Evolutionary conservation across 2,888 invertebrate genomes (phyloP).

Genomic region (Brachyptera putata): DNA sequence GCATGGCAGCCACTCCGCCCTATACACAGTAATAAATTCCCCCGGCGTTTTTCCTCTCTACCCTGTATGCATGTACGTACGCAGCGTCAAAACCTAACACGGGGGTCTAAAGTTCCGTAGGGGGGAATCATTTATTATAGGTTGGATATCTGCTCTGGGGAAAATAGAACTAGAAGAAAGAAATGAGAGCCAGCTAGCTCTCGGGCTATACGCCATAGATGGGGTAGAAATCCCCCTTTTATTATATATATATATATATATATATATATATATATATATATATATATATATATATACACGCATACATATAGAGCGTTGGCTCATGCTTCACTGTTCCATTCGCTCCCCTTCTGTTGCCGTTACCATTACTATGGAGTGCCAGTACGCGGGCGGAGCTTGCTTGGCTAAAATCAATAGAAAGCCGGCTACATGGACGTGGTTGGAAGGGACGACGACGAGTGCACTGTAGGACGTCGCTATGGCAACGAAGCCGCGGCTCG

Average conservation of each 20-base stretch:
- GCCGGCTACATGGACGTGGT: neutral
- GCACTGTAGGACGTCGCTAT: neutral
- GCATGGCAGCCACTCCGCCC: conserved; percentile 17
- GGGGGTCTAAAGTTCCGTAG: conserved; percentile 10
- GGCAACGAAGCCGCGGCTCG: conserved; percentile 4
- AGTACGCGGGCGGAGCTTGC: neutral
- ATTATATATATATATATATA: too few relatives aligned
- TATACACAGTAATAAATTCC: conserved; percentile 26
- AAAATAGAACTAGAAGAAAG: conserved; percentile 24
- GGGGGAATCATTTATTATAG: conserved; percentile 30
- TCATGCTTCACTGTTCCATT: too few relatives aligned
- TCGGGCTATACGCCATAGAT: too few relatives aligned
- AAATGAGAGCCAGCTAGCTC: conserved; percentile 17
- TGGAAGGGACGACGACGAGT: neutral
- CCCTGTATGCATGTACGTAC: neutral
- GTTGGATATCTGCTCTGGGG: conserved; percentile 26
- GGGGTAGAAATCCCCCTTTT: conserved; percentile 21
- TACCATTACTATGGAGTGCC: conserved; percentile 6
- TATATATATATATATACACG: too few relatives aligned
- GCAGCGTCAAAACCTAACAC: neutral
- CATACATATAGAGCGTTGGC: neutral
- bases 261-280: too few relatives aligned
- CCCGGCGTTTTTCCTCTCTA: conserved; percentile 22
- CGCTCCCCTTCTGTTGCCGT: conserved; percentile 12
- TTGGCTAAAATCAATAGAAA: conserved; percentile 18